phyloP scores from a whole-genome alignment of 2,888 invertebrate species.

The Phyllotreta cruciferae region DNA sequence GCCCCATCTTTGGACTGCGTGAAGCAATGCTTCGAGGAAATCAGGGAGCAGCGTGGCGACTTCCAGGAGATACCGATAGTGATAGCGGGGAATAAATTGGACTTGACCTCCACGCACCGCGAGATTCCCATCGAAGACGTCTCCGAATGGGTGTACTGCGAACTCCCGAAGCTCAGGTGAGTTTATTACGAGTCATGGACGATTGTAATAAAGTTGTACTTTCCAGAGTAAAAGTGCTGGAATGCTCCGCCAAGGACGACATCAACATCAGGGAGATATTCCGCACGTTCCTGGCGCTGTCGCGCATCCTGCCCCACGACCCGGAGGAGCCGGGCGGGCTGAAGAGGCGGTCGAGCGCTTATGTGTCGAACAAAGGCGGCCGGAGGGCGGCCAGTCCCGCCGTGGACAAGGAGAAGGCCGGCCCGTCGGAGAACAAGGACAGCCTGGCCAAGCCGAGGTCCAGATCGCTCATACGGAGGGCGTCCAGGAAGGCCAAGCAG shows the following conservation, averaged over 20 bases:
- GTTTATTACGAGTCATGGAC: constrained; percentile 1
- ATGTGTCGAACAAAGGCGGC: constrained; percentile 65
- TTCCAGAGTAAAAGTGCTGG: constrained; percentile 75
- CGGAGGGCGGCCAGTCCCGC: constrained; percentile 59
- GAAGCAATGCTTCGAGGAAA: constrained; percentile 81
- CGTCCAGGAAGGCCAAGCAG: constrained; percentile 80
- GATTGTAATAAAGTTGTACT: background rate
- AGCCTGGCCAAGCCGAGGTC: constrained; percentile 56
- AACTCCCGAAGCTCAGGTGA: constrained; percentile 74
- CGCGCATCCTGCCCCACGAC: constrained; percentile 72
- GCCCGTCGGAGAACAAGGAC: constrained; percentile 49
- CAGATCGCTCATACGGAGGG: constrained; percentile 76
- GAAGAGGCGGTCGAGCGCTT: constrained; percentile 78
- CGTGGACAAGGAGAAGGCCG: constrained; percentile 52
- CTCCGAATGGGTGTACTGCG: constrained; percentile 81
- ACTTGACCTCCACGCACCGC: constrained; percentile 73
- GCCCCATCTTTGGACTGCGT: constrained; percentile 75
- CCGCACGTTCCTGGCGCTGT: constrained; percentile 77
- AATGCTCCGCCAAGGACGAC: constrained; percentile 82
- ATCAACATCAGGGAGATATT: constrained; percentile 82
- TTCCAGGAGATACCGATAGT: constrained; percentile 82
- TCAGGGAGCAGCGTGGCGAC: constrained; percentile 80
- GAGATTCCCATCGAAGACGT: constrained; percentile 81
- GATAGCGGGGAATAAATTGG: constrained; percentile 85
- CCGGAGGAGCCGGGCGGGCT: constrained; percentile 67